Evolutionary conservation across 2,797 vertebrate genomes (phyloP), one percentile per base, ranked within the genome.

Genomic region (Sciurus vulgaris): DNA sequence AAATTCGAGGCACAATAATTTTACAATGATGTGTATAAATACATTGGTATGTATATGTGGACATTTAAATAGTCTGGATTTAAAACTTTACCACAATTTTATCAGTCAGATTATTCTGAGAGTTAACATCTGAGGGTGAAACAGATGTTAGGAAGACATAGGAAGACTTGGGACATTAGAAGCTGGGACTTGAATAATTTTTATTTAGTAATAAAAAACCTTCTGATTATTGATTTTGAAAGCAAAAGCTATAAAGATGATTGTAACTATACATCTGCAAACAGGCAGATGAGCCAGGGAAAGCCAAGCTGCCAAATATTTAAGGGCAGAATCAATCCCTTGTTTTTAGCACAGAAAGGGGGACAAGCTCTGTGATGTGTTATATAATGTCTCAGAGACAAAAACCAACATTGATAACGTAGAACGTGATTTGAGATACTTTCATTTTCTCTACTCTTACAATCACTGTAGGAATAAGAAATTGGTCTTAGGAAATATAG

Each of bases 191-290:
- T 82, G 38, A 82, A 72, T 28, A 65, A 74, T 72, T 87, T 93
- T 90, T 54, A 51, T 81, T 44, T 89, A 85, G 81, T 24, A 90
- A 13, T n/a, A 76, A 95, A 95, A 82, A 47, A 2, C 5, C 11
- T 93, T 92, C 89, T 73, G 86, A 82, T 94, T 63, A 73, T 47
- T 95, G 87, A 93, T 82, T 94, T 84, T 63, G 65, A 94, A 92
- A 96, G 86, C 51, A 86, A 69, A 92, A 92, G 38, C 77, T 76
- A 15, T 78, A 61, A 82, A 89, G 44, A 56, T 35, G 73, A 91
- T 56, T 59, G 28, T 47, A 89, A 69, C 30, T 33, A 65, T 93
- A 56, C 41, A 84, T 74, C 92, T 97, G 72, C 22, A 93, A 38
- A 87, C 10, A 92, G 93, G 70, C 89, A 93, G 89, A 96, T 92